Base-by-base conservation (phyloP, 2,888 invertebrate species). In the Eupithecia pulchellata region DNA sequence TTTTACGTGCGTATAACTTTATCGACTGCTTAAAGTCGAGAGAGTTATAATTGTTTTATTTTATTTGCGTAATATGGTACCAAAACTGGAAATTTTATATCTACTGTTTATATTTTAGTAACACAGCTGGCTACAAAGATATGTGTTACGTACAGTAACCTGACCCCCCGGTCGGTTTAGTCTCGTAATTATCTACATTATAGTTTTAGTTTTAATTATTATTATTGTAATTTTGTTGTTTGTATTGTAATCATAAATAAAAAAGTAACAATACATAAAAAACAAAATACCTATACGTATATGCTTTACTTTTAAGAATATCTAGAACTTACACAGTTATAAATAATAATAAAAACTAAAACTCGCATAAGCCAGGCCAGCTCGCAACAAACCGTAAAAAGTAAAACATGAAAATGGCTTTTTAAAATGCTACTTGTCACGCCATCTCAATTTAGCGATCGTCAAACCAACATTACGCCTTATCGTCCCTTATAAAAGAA, bases 401-500 rank as follows among this genome's bases (percentile, higher is more conserved):
- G 70, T 42, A 30, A 52, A 42, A 58, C 39, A 29, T n/a, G 61
- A 61, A 66, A 64, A 68, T 67, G 67, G 68, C 74, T 69, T 66
- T 72, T 74, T 66, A 52, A 69, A 73, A 69, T 34, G 47, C 66
- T 61, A 71, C 39, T 72, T 75, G 77, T 77, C 79, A 76, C 76
- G 73, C 79, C 65, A 83, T 81, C 77, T 77, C 75, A 76, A 73
- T 70, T 66, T 75, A 79, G 79, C 76, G 73, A 76, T 77, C 77
- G 78, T 82, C 77, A 78, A 70, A 77, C 75, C 61, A 64, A 73
- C 79, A 81, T 81, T 78, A 83, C 70, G 76, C 78, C 80, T 84
- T 84, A 85, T 82, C 74, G 65, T 62, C 80, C 77, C 76, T 81
- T 78, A 79, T 79, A 75, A 75, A 72, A 79, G 75, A 82, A 82